These are phyloP conservation scores for Dorcus hopei DNA, from an alignment of 2,888 invertebrate genomes.

Conservation along the genomic window DNA sequence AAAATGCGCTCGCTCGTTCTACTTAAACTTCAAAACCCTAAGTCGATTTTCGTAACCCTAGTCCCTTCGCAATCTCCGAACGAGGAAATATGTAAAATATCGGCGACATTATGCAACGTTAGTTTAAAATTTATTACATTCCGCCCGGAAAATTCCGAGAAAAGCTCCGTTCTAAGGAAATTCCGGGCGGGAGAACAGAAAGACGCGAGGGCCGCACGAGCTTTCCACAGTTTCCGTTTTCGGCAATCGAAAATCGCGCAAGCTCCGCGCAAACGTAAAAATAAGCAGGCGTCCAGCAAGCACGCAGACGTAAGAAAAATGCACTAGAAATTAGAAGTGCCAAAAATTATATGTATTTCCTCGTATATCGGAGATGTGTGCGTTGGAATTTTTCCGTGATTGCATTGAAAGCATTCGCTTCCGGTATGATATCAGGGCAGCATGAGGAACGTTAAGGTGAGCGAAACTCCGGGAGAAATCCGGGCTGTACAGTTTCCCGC, in stretches of 20 bases:
- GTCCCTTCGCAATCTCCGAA: too few relatives aligned
- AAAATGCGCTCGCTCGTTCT: too few relatives aligned
- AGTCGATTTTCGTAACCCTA: too few relatives aligned
- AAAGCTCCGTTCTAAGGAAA: conserved; percentile 14
- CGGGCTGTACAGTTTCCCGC: too few relatives aligned
- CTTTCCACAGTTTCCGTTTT: too few relatives aligned
- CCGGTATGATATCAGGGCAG: conserved; percentile 9
- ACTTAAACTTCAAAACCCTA: too few relatives aligned
- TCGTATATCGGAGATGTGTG: neutral
- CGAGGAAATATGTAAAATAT: too few relatives aligned
- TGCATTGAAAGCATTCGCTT: conserved; percentile 14
- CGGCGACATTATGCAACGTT: too few relatives aligned
- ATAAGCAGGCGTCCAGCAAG: conserved; percentile 1
- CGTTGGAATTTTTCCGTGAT: conserved; percentile 9
- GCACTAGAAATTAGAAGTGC: conserved; percentile 5
- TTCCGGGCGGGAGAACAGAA: conserved; percentile 7
- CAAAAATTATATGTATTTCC: neutral
- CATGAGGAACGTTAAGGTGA: neutral
- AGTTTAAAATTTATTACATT: too few relatives aligned
- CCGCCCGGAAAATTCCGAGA: conserved; percentile 7
- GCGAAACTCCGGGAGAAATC: too few relatives aligned
- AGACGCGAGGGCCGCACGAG: neutral
- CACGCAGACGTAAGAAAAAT: conserved; percentile 1
- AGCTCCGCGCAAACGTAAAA: conserved; percentile 7
- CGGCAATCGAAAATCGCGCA: neutral